phyloP scores from a whole-genome alignment of 2,797 vertebrate genomes.

The Manis javanica region DNA sequence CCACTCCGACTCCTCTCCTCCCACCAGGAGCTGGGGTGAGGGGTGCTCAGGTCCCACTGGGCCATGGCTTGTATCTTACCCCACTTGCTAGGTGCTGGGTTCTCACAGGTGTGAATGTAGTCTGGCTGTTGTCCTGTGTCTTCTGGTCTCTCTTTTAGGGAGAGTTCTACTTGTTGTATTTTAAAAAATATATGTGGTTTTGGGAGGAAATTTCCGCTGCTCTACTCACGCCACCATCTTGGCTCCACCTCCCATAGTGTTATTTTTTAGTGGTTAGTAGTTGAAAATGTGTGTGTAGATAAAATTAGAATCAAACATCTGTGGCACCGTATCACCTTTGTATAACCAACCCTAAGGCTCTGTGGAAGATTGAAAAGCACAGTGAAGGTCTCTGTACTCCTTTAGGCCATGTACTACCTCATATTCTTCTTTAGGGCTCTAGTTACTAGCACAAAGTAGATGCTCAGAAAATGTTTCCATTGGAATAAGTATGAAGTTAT shows the following conservation, averaged over 20 bases:
- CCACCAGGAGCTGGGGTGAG: too few relatives aligned
- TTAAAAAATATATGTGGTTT: too few relatives aligned
- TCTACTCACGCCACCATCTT: too few relatives aligned
- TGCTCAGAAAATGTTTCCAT: slow-evolving; percentile 20
- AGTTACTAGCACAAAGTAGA: slow-evolving; percentile 34
- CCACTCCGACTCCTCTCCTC: too few relatives aligned
- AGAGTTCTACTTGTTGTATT: too few relatives aligned
- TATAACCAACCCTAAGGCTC: background rate
- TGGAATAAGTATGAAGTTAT: slow-evolving; percentile 11
- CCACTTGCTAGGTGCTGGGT: too few relatives aligned
- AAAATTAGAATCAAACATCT: background rate
- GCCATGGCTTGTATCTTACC: too few relatives aligned
- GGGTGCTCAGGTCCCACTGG: too few relatives aligned
- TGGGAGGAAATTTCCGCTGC: too few relatives aligned
- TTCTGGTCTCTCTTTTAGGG: too few relatives aligned
- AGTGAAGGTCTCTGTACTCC: background rate
- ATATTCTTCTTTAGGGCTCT: background rate
- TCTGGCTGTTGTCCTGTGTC: too few relatives aligned
- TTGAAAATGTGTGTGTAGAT: background rate
- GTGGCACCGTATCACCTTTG: background rate
- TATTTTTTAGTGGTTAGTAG: slow-evolving; percentile 36
- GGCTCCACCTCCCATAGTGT: background rate
- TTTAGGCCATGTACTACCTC: background rate
- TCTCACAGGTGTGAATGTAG: too few relatives aligned
- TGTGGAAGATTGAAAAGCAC: slow-evolving; percentile 26